Conservation (phyloP, 2,797 vertebrate genomes). For the Channallabes apus region DNA sequence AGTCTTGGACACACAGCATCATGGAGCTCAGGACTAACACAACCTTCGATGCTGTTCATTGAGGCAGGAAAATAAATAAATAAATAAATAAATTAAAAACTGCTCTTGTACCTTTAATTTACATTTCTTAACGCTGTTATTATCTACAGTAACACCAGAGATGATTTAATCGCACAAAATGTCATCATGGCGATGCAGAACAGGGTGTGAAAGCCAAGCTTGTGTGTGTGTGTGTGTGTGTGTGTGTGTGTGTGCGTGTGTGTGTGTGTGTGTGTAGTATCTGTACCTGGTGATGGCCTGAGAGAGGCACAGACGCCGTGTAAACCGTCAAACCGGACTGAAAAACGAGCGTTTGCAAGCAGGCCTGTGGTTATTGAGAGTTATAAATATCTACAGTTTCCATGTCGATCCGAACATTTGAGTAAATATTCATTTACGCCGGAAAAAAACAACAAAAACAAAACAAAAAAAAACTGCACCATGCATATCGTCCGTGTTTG, state of each 20-base stretch:
- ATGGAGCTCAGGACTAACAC: not conserved
- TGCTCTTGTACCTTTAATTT: not conserved
- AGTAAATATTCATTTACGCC: conserved; percentile 24
- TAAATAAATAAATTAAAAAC: not conserved
- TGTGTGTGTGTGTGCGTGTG: conserved; percentile 31
- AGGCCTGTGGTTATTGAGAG: conserved; percentile 37
- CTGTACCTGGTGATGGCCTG: conserved; percentile 40
- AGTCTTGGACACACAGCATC: not conserved
- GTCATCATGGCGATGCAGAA: not conserved
- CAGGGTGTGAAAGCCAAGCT: conserved; percentile 5
- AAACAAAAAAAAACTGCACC: conserved; percentile 26
- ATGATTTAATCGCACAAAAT: conserved; percentile 8
- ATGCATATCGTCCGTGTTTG: conserved; percentile 40
- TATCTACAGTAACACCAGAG: conserved; percentile 12
- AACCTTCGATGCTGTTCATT: not conserved
- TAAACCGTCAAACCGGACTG: conserved; percentile 31
- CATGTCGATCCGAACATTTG: conserved; percentile 9
- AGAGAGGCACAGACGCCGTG: conserved; percentile 49
- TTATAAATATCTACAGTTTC: conserved; percentile 46
- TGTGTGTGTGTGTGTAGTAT: conserved; percentile 39
- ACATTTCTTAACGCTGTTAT: not conserved
- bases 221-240: conserved; percentile 30
- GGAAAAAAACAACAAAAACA: not conserved
- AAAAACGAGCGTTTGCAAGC: conserved; percentile 30
- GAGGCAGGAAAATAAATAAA: not conserved